Evolutionary conservation across 2,888 invertebrate species (phyloP).

Genomic region (Papilio protenor): DNA sequence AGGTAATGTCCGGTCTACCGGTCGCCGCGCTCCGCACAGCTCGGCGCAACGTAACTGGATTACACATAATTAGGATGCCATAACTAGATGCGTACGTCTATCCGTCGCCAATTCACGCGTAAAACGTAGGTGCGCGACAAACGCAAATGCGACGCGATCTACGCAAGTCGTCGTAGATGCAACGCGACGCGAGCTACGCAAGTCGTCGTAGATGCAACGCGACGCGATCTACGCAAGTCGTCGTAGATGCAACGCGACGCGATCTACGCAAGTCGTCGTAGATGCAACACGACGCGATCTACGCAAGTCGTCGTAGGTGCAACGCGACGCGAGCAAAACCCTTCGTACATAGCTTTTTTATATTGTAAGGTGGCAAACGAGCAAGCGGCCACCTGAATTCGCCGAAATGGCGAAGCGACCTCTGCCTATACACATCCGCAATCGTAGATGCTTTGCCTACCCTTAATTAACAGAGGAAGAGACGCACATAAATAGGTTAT

Average conservation of each 20-base stretch:
- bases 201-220: not conserved
- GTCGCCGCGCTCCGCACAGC: not conserved
- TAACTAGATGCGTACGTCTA: constrained; percentile 10
- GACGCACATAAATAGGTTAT: no score
- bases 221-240: not conserved
- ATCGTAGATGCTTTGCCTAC: no score
- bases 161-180: not conserved
- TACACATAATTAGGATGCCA: constrained; percentile 28
- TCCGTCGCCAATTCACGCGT: not conserved
- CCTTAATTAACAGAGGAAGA: no score
- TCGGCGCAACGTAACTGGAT: not conserved
- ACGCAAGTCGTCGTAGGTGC: not conserved
- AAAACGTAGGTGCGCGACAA: not conserved
- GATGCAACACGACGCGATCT: not conserved
- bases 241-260: not conserved
- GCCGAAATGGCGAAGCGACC: no score
- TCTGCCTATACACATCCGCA: no score
- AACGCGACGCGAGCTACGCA: no score
- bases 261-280: no score
- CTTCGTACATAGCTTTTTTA: no score
- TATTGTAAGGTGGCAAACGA: no score
- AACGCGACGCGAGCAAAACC: no score
- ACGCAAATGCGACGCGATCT: not conserved
- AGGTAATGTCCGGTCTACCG: constrained; percentile 58
- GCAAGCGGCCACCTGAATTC: no score